Evolutionary conservation across 2,888 invertebrate genomes (phyloP).

Genomic region (Carabus problematicus): DNA sequence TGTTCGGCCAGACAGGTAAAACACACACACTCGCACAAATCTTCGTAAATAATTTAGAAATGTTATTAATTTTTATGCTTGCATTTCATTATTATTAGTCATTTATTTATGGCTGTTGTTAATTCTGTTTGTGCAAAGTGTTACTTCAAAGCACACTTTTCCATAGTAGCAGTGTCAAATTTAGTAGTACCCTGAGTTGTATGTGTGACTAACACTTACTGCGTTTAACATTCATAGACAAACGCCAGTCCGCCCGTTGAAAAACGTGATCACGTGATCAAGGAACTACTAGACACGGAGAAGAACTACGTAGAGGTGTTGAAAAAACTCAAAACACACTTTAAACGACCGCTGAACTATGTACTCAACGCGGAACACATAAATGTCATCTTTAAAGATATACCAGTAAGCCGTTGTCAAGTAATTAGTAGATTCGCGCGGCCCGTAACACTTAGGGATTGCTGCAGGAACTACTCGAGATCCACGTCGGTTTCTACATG

Average conservation of each 20-base stretch:
- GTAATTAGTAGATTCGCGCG: background rate
- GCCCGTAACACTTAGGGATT: background rate
- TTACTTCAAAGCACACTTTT: no score
- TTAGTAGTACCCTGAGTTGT: no score
- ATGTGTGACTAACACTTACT: no score
- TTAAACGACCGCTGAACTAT: conserved; percentile 77
- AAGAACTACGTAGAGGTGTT: conserved; percentile 95
- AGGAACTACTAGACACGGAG: conserved; percentile 96
- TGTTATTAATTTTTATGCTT: no score
- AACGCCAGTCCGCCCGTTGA: conserved; percentile 62
- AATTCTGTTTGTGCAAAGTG: no score
- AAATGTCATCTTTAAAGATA: conserved; percentile 85
- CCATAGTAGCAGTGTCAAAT: no score
- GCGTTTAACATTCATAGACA: no score
- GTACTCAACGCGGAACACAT: conserved; percentile 78
- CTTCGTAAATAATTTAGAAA: no score
- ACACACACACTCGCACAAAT: background rate
- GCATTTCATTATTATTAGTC: no score
- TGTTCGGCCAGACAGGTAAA: conserved; percentile 67
- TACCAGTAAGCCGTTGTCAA: conserved; percentile 71
- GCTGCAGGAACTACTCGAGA: conserved; percentile 81
- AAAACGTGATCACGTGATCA: conserved; percentile 91
- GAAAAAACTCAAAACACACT: conserved; percentile 80
- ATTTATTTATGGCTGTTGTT: no score
- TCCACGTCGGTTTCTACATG: conserved; percentile 83